Conservation (phyloP, 2,888 invertebrate genomes). For the Tupiocoris notatus region DNA sequence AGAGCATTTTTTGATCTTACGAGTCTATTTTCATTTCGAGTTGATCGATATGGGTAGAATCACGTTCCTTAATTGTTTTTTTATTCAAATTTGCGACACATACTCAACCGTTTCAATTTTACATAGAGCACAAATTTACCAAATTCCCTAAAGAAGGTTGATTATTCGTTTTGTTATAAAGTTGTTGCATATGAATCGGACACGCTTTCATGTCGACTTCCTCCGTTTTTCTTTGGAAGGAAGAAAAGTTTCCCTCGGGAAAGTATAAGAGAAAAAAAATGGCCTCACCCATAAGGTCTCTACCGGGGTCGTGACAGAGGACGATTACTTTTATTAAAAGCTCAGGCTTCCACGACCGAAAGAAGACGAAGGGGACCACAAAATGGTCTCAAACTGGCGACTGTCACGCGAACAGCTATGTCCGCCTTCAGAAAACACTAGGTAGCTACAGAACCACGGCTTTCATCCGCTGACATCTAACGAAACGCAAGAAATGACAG, state of each 20-base stretch:
- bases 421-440: neutral
- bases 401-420: conserved; percentile 20
- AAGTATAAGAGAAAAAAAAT: conserved; percentile 13
- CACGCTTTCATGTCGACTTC: neutral
- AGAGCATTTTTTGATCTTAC: too few species aligned
- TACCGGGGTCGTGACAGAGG: conserved; percentile 37
- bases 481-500: conserved; percentile 24
- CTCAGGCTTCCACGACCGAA: conserved; percentile 26
- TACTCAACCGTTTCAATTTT: too few species aligned
- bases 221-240: neutral
- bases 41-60: too few species aligned
- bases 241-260: neutral
- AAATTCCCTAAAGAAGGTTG: too few species aligned
- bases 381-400: conserved; percentile 17
- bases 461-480: neutral
- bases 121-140: too few species aligned
- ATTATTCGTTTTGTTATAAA: neutral
- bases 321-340: conserved; percentile 44
- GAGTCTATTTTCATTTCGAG: too few species aligned
- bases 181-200: neutral
- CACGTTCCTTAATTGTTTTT: too few species aligned
- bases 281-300: neutral
- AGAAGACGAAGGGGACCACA: conserved; percentile 19
- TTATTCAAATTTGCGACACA: too few species aligned
- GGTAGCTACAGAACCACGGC: neutral